phyloP scores from a whole-genome alignment of 1,140 invertebrate genomes.

The Ceratosolen solmsi region DNA sequence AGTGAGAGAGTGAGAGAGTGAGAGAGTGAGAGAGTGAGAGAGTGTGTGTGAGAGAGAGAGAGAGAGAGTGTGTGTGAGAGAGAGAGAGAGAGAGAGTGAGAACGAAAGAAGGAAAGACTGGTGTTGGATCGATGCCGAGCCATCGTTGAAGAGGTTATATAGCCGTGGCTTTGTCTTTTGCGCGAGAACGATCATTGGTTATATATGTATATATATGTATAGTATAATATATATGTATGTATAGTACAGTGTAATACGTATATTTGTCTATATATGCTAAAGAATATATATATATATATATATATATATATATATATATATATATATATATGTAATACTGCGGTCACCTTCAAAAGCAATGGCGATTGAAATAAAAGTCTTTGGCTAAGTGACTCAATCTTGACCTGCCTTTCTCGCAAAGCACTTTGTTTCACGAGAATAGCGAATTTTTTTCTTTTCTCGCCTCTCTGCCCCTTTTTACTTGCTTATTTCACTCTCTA shows the following conservation, averaged over 20 bases:
- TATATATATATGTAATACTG: conserved; percentile 4
- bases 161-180: conserved; percentile 48
- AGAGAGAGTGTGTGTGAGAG: conserved; percentile 28
- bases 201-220: conserved; percentile 2
- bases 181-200: conserved; percentile 58
- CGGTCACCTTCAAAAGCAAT: conserved; percentile 57
- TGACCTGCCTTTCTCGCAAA: conserved; percentile 47
- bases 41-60: conserved; percentile 50
- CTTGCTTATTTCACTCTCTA: conserved; percentile 1
- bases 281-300: conserved; percentile 3
- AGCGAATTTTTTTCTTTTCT: conserved; percentile 21
- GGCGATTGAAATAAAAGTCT: conserved; percentile 63
- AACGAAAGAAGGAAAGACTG: background rate
- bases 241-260: background rate
- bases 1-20: background rate
- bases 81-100: conserved; percentile 50
- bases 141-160: conserved; percentile 22
- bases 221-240: background rate
- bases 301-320: background rate
- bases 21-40: conserved; percentile 23
- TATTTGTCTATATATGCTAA: too few species aligned
- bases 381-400: conserved; percentile 68
- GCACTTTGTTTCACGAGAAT: conserved; percentile 4
- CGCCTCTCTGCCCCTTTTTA: conserved; percentile 23
- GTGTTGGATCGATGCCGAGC: conserved; percentile 32